Base-by-base conservation (phyloP, 2,888 invertebrate species). In the Cecidostiba fungosa region DNA sequence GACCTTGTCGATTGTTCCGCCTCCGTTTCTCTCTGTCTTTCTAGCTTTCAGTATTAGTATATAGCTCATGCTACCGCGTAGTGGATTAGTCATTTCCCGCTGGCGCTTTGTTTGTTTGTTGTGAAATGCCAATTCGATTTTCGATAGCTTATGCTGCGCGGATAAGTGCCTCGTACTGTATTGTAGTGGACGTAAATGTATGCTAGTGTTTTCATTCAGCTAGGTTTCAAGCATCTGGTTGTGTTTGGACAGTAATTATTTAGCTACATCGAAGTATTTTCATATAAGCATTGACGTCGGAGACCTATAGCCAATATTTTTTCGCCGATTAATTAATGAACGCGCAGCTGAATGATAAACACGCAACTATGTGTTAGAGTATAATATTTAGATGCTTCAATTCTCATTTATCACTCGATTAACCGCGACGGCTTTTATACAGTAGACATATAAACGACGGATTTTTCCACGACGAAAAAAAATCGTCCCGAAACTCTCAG, bases 71-170 rank as follows among this genome's bases (percentile, higher is more conserved):
- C 26, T 66, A 66, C 12, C 16, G 12, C 4, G 29, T 23, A 59
- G 23, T 59, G n/a, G 26, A 66, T 66, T 66, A 66, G 26, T 66
- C 26, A 66, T 66, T 66, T 66, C 66, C 66, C 12, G n/a, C n/a
- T 26, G 26, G 66, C 66, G 66, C 29, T 66, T 26, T 66, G 66
- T 5, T 66, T 26, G 66, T 66, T 66, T 66, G 29, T 66, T 29
- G 66, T 3, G 66, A 26, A 26, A 29, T 14, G 66, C 26, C 66
- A 29, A 66, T 66, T 66, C 62, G 62, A 66, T 66, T 66, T 66
- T 29, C 62, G 59, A 59, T 59, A 26, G 59, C n/a, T n/a, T 10
- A 23, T 23, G 29, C 29, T 10, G 14, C 54, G 66, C 54, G 66
- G 29, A 66, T 66, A 29, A 14, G 12, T 14, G 66, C n/a, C 29